Base-by-base conservation (phyloP, 2,888 invertebrate genomes). In the Subacronicta megacephala region DNA sequence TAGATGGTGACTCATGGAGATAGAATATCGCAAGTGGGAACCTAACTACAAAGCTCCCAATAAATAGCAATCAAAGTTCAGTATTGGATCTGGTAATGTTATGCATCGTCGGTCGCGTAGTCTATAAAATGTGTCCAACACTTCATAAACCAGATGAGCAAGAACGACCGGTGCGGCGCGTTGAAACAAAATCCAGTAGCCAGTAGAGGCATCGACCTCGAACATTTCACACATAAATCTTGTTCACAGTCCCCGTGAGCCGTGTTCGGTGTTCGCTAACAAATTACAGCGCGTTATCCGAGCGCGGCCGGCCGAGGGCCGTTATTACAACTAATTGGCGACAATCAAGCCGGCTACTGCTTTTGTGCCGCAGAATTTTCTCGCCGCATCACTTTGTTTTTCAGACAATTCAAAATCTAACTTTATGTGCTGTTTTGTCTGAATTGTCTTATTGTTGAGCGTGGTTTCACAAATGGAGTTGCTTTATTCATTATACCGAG, bases 311-410 rank as follows among this genome's bases (percentile, higher is more conserved):
- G 72, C 75, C 78, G 83, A 83, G 84, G 82, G 86, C 87, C 85
- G 88, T 87, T 88, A 93, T 92, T 92, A 90, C 84, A 87, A 85
- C 89, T 93, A 93, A 93, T 93, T 93, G 92, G 88, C 86, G 88
- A 90, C 92, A 92, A 92, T 92, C 90, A 90, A 85, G 80, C 80
- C 77, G 66, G 75, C 86, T 83, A 82, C 85, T 85, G 84, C 84
- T 85, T 84, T 84, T 83, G 80, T 84, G 82, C 78, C 77, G 77
- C 76, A 78, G 78, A 82, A 82, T 81, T 80, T 82, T 83, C 84
- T 83, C 75, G 78, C 75, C 75, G 61, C 71, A 70, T 81, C 74
- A 73, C 73, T 78, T 75, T 67, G 73, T 75, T 77, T 76, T 75
- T 72, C 70, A 75, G 63, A 75, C 71, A 69, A 68, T 65, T 70